A percentile compares a stretch with the other conserved stretches of the same genome.
phyloP scores from a whole-genome alignment of 1,140 invertebrate species.

The Eubasilissa regina region DNA sequence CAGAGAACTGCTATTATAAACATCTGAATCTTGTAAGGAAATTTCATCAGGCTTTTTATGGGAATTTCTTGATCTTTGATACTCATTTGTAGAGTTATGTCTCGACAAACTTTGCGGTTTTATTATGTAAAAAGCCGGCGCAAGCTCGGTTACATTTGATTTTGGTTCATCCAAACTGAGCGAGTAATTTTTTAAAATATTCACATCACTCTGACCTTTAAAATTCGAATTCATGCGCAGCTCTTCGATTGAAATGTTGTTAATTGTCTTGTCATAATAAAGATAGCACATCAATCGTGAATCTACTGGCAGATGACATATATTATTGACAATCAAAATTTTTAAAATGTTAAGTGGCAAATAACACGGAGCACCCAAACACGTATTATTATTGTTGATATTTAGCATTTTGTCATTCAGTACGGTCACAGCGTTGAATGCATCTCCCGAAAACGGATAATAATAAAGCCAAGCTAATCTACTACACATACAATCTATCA shows the following conservation, averaged over 20 bases:
- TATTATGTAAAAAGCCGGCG: constrained; percentile 69
- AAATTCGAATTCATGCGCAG: constrained; percentile 31
- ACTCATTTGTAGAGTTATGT: constrained; percentile 58
- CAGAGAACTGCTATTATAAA: constrained; percentile 8
- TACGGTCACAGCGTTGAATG: constrained; percentile 59
- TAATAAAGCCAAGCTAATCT: constrained; percentile 67
- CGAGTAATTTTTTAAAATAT: constrained; percentile 14
- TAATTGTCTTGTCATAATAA: constrained; percentile 66
- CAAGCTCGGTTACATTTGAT: constrained; percentile 65
- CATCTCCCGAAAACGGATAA: constrained; percentile 53
- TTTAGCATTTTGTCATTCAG: constrained; percentile 66
- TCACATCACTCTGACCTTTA: constrained; percentile 13
- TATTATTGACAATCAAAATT: constrained; percentile 65
- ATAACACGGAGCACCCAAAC: constrained; percentile 65
- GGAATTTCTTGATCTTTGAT: background rate
- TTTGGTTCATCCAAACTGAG: constrained; percentile 31
- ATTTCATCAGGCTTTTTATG: background rate
- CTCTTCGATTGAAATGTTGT: constrained; percentile 53
- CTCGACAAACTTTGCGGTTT: constrained; percentile 62
- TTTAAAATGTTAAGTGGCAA: constrained; percentile 69
- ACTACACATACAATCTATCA: constrained; percentile 69
- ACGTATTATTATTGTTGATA: constrained; percentile 68
- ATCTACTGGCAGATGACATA: constrained; percentile 68
- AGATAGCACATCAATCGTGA: constrained; percentile 67
- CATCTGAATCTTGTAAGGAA: constrained; percentile 6